These are phyloP conservation scores for Eumaeus atala DNA, from an alignment of 1,140 invertebrate genomes.

Conservation along the genomic window DNA sequence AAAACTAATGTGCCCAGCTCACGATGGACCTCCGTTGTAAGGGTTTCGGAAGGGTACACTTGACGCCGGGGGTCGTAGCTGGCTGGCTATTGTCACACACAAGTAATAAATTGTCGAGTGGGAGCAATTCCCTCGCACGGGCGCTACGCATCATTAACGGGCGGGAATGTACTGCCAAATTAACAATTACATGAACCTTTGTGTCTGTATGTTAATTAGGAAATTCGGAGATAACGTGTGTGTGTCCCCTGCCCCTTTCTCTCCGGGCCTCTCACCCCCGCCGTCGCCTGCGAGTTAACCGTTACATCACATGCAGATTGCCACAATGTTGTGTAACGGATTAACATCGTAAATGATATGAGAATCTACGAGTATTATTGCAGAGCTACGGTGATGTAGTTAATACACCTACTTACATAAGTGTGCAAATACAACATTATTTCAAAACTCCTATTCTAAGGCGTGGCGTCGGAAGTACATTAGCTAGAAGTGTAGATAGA, in stretches of 20 bases:
- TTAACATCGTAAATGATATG: no score
- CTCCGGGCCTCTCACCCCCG: neutral
- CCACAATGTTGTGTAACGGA: neutral
- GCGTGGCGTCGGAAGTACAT: no score
- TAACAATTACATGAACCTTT: constrained; percentile 64
- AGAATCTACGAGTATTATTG: no score
- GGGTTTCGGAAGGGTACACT: constrained; percentile 1
- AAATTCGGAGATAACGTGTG: constrained; percentile 34
- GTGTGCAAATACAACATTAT: no score
- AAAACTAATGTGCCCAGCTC: constrained; percentile 45
- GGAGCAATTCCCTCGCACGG: constrained; percentile 48
- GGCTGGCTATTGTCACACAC: constrained; percentile 46
- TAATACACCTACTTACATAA: no score
- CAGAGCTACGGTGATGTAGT: no score
- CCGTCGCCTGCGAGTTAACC: neutral
- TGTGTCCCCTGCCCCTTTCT: neutral
- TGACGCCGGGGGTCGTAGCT: constrained; percentile 19
- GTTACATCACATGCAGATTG: constrained; percentile 4
- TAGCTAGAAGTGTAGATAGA: no score
- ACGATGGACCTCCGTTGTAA: constrained; percentile 19
- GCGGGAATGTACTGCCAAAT: constrained; percentile 62
- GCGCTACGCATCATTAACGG: constrained; percentile 58
- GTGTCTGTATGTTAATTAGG: constrained; percentile 64
- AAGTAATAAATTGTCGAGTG: constrained; percentile 59
- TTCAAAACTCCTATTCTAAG: no score